Base-by-base conservation (phyloP, 2,888 invertebrate species). In the Agrochola lychnidis region DNA sequence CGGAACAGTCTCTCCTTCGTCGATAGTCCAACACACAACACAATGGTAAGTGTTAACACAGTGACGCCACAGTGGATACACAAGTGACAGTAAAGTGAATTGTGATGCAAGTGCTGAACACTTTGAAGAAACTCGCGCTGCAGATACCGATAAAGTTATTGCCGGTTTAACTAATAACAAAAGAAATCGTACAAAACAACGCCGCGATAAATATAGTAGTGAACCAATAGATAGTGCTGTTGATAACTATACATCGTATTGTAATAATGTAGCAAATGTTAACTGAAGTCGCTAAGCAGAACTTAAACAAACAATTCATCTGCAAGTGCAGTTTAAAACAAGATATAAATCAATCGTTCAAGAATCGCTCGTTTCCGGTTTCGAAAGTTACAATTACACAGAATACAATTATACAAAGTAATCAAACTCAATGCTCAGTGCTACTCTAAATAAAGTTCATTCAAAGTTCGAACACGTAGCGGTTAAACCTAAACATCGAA, bases 1-100 rank as follows among this genome's bases (percentile, higher is more conserved):
- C 94, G 94, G 93, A 93, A 92, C 95, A 96, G 96, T 96, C 96
- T 93, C 95, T 96, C 95, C 94, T 94, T 94, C 95, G 94, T 95
- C 95, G 95, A 93, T 93, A 93, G 93, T 93, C 94, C 94, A 94
- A 93, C 90, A 94, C 91, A 94, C 92, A 95, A 91, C 93, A 96
- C 93, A 96, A 96, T 96, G 96, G 96, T 96, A 95, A 96, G 96
- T 96, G 88, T 70, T 84, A 89, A 91, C 90, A 90, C 87, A 83
- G 85, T 87, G 88, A 81, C 76, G n/a, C 66, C 66, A n/a, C 74
- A 90, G 91, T 92, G 91, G 84, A 81, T 61, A 83, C 76, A 81
- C 76, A 76, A 88, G 88, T 88, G 88, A 83, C 72, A 36, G 66
- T 75, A 79, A 75, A 92, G 92, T 92, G 92, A 88, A 90, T 84